phyloP scores from a whole-genome alignment of 2,113 vertebrate species.

The Vulpes lagopus region DNA sequence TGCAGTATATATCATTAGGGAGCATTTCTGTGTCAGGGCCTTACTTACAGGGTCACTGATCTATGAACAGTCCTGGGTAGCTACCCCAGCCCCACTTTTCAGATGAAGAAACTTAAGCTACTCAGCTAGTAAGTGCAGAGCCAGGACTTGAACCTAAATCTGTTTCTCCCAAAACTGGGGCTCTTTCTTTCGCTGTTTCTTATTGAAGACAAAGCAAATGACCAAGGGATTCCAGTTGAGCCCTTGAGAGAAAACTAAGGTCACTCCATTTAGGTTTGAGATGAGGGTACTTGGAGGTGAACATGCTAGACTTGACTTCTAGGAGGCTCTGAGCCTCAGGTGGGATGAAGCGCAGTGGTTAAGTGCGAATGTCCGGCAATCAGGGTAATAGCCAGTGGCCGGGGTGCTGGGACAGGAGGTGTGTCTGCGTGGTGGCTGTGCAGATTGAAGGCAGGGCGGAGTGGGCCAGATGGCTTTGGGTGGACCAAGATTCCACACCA shows the following conservation, averaged over 20 bases:
- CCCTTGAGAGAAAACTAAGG: slow-evolving; percentile 15
- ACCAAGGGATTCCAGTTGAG: neutral
- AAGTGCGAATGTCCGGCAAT: neutral
- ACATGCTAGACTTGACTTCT: neutral
- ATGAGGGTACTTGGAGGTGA: slow-evolving; percentile 9
- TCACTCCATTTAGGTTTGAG: slow-evolving; percentile 16
- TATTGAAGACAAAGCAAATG: slow-evolving; percentile 24
- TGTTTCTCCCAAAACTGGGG: slow-evolving; percentile 1
- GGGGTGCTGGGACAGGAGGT: neutral
- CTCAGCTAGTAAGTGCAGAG: neutral
- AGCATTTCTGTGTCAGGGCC: neutral
- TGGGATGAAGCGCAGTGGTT: neutral
- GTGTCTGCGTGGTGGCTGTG: neutral
- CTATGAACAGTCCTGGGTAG: neutral
- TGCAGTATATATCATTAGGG: neutral
- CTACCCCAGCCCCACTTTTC: neutral
- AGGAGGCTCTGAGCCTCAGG: neutral
- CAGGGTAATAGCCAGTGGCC: neutral
- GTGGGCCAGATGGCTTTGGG: neutral
- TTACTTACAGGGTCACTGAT: neutral
- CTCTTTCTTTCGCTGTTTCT: neutral
- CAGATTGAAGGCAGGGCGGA: neutral
- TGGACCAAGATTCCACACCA: neutral
- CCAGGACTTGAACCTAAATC: slow-evolving; percentile 19
- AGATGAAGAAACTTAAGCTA: slow-evolving; percentile 11